Conservation (phyloP, 2,888 invertebrate species). For the Archips xylosteana region DNA sequence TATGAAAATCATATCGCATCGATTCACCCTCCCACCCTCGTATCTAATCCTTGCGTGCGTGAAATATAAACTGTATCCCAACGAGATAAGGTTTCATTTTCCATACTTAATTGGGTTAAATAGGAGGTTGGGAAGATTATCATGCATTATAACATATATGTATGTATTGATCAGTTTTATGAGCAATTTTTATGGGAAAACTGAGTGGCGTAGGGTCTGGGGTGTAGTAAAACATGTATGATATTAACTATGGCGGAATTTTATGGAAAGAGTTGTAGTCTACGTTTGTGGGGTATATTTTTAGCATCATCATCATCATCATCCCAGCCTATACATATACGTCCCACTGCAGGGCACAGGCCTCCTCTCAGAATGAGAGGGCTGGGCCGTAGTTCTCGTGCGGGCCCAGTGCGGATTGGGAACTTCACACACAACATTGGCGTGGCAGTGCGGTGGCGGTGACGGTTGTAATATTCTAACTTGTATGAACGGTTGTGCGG, state of each 20-base stretch:
- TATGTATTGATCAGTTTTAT: conserved; percentile 15
- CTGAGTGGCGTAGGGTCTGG: conserved; percentile 21
- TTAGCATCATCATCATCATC: neutral
- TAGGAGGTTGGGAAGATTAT: neutral
- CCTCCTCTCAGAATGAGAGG: no score
- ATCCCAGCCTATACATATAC: no score
- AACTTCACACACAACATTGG: no score
- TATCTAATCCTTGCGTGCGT: neutral
- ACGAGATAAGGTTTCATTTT: neutral
- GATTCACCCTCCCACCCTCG: neutral
- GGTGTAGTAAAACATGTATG: conserved; percentile 13
- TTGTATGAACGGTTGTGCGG: no score
- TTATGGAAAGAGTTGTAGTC: conserved; percentile 8
- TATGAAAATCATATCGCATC: conserved; percentile 9
- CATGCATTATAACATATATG: neutral
- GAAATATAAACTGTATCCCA: neutral
- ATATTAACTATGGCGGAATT: neutral
- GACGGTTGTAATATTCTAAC: no score
- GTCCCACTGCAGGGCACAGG: no score
- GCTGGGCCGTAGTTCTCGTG: no score
- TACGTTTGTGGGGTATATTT: conserved; percentile 29
- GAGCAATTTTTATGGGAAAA: conserved; percentile 23
- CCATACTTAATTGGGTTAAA: neutral
- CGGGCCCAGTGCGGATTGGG: no score
- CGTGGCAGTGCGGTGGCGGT: no score